phyloP scores from a whole-genome alignment of 2,888 invertebrate genomes.

The Xanthia icteritia region DNA sequence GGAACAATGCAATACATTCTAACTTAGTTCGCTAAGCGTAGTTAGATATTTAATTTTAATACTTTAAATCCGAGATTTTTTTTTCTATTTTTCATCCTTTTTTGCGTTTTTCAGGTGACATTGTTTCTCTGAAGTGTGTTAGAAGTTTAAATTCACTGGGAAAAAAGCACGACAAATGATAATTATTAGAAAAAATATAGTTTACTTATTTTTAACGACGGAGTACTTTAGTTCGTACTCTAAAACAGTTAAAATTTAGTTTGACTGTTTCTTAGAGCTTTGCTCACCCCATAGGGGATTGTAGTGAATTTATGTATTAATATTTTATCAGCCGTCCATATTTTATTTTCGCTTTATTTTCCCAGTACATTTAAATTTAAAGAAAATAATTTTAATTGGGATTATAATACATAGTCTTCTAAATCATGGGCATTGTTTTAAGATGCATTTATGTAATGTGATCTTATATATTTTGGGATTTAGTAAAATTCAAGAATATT shows the following conservation, averaged over 20 bases:
- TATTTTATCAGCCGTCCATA: constrained; percentile 64
- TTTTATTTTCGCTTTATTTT: constrained; percentile 56
- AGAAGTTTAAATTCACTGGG: constrained; percentile 61
- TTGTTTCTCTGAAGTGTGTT: constrained; percentile 43
- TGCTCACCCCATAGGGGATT: constrained; percentile 52
- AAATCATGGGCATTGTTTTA: constrained; percentile 73
- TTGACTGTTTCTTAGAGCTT: constrained; percentile 45
- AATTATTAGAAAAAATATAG: constrained; percentile 56
- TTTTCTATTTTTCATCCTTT: constrained; percentile 68
- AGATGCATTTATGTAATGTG: constrained; percentile 71
- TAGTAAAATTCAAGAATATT: constrained; percentile 59
- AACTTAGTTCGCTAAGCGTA: constrained; percentile 81
- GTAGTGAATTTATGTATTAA: constrained; percentile 56
- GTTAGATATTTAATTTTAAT: constrained; percentile 80
- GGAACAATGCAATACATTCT: constrained; percentile 86
- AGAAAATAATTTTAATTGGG: constrained; percentile 50
- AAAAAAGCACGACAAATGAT: constrained; percentile 60
- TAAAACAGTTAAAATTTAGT: constrained; percentile 33
- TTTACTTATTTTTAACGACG: constrained; percentile 45
- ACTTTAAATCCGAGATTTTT: constrained; percentile 73
- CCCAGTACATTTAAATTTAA: constrained; percentile 64
- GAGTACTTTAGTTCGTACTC: constrained; percentile 41
- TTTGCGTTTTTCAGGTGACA: constrained; percentile 63
- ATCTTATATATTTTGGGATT: constrained; percentile 59
- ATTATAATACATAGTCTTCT: constrained; percentile 53